phyloP scores from a whole-genome alignment of 1,140 invertebrate genomes.

The Thaumatotibia leucotreta region DNA sequence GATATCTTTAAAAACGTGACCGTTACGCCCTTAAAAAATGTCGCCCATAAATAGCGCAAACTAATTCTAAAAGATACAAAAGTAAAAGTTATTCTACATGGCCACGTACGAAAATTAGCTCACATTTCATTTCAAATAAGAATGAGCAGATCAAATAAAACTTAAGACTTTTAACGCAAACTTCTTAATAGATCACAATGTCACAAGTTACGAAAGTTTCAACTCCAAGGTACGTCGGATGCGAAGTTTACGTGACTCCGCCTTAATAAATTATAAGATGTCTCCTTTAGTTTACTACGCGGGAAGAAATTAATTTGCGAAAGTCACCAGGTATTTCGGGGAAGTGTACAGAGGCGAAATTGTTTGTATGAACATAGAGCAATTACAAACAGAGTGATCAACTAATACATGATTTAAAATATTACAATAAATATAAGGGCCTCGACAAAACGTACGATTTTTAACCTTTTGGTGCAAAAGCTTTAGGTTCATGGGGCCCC shows the following conservation, averaged over 20 bases:
- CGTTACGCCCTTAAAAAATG: no score
- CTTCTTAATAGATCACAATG: background rate
- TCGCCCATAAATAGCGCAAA: no score
- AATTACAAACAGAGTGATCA: background rate
- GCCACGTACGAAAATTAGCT: background rate
- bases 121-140: background rate
- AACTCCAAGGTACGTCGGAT: background rate
- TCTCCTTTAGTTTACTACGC: background rate
- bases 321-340: background rate
- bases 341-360: background rate
- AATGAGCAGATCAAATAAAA: background rate
- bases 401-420: no score
- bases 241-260: background rate
- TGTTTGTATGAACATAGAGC: background rate
- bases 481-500: no score
- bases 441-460: no score
- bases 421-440: no score
- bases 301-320: background rate
- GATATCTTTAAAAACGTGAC: no score
- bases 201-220: background rate
- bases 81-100: no score
- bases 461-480: no score
- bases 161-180: background rate
- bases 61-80: no score
- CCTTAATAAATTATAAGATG: slow-evolving; percentile 1